A percentile compares a stretch with the other conserved stretches of the same genome.
Conservation (phyloP, 2,113 vertebrate genomes). For the Jaculus jaculus region DNA sequence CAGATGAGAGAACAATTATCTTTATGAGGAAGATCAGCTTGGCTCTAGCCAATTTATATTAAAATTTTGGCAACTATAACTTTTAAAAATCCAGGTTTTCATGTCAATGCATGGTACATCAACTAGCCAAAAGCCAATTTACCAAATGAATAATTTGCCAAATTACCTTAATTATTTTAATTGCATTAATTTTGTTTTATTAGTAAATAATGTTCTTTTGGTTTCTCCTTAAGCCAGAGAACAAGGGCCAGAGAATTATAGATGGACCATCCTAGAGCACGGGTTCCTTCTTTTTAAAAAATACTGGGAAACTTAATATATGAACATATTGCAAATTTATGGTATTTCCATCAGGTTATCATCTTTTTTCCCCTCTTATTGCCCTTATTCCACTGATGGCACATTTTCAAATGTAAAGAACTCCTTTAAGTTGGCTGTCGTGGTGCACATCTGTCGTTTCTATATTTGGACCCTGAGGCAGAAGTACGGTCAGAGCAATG, state of each 20-base stretch:
- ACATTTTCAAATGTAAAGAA: neutral
- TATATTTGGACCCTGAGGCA: neutral
- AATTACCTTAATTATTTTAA: constrained; percentile 16
- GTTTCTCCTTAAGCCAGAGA: neutral
- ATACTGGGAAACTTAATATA: no score
- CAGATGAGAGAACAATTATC: neutral
- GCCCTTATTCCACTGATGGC: no score
- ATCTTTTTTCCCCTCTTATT: no score
- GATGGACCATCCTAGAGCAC: neutral
- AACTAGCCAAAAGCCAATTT: constrained; percentile 17
- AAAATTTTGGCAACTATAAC: constrained; percentile 21
- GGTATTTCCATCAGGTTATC: no score
- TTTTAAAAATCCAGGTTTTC: constrained; percentile 1
- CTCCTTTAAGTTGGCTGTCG: neutral
- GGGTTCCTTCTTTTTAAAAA: neutral
- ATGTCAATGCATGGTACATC: neutral
- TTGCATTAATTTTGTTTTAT: constrained; percentile 26
- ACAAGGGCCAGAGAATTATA: neutral
- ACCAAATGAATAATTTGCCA: neutral
- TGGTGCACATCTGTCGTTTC: neutral
- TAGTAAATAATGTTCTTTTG: constrained; percentile 3
- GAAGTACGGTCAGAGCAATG: neutral
- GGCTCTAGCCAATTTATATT: neutral
- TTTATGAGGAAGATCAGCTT: constrained; percentile 3
- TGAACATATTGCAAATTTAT: no score